Conservation (phyloP, 2,888 invertebrate species). For the Gryllus longicercus region DNA sequence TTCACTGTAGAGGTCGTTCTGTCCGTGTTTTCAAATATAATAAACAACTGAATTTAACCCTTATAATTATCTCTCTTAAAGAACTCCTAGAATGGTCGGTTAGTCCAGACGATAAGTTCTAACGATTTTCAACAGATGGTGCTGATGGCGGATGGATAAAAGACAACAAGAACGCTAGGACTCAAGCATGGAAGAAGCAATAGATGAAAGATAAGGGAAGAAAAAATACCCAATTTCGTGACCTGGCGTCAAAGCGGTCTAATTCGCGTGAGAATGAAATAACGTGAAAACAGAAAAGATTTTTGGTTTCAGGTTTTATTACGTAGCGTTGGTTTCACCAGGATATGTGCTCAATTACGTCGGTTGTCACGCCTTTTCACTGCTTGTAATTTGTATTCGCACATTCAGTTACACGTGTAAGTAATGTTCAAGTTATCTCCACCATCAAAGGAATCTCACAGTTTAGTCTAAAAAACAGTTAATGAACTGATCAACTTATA, state of each 20-base stretch:
- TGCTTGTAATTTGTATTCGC: too few species aligned
- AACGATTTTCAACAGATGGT: neutral
- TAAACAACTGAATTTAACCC: constrained; percentile 9
- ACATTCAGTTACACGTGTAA: too few species aligned
- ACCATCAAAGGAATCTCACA: too few species aligned
- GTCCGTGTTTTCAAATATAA: neutral
- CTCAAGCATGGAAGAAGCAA: neutral
- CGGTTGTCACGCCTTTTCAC: too few species aligned
- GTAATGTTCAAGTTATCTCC: too few species aligned
- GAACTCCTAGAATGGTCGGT: neutral
- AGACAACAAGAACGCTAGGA: neutral
- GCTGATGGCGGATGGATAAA: constrained; percentile 11
- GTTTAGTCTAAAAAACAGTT: too few species aligned
- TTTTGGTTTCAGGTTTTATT: neutral
- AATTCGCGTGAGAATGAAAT: neutral
- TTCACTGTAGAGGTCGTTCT: neutral
- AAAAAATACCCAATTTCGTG: neutral
- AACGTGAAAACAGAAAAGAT: neutral
- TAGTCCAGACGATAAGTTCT: neutral
- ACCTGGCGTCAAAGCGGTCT: neutral
- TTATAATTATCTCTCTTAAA: neutral
- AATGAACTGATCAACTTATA: too few species aligned
- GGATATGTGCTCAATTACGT: too few species aligned
- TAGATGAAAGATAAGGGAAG: neutral
- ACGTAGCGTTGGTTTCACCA: too few species aligned